Base-by-base conservation (phyloP, 2,888 invertebrate genomes). In the Drosophila ochracea region DNA sequence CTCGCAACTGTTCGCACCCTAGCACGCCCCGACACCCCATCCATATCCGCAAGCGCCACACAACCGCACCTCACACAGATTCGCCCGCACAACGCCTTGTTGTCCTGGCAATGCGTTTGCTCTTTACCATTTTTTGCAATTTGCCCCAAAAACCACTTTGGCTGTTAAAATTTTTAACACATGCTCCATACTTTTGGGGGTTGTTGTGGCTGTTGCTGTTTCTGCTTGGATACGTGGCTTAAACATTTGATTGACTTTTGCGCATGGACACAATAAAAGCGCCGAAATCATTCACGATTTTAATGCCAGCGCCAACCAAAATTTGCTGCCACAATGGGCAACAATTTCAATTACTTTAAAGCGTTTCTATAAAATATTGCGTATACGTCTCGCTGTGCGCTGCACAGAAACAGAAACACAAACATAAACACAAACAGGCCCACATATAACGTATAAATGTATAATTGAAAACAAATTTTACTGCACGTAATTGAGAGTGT, bases 391-490 rank as follows among this genome's bases (percentile, higher is more conserved):
- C 79, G 75, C 72, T 68, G 76, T 67, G 68, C 62, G 21, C 39
- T 41, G 57, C 63, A 66, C 47, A 63, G 53, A 63, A 39, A 66
- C 68, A 60, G 53, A 53, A 49, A 50, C 57, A 67, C 68, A 66
- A n/a, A 50, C 62, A 65, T 31, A 10, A 35, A 50, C 35, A 35
- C 37, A 37, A n/a, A 49, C 41, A 60, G 54, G 66, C 59, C 64
- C 57, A 65, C 72, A 81, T 70, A 71, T 69, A 82, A 76, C 77
- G 88, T 70, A 86, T 69, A 80, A 71, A 76, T 83, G 84, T 85
- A 83, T 86, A 86, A 90, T 86, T 86, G 89, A 86, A 90, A 86
- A 90, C 90, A 86, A 90, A 86, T 86, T 86, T 86, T 71, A 83
- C 87, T 75, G 87, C 85, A 76, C 89, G 85, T 89, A 86, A 81